A percentile compares a stretch with the other conserved stretches of the same genome.
Conservation (phyloP, 2,113 vertebrate genomes). For the Spea bombifrons region DNA sequence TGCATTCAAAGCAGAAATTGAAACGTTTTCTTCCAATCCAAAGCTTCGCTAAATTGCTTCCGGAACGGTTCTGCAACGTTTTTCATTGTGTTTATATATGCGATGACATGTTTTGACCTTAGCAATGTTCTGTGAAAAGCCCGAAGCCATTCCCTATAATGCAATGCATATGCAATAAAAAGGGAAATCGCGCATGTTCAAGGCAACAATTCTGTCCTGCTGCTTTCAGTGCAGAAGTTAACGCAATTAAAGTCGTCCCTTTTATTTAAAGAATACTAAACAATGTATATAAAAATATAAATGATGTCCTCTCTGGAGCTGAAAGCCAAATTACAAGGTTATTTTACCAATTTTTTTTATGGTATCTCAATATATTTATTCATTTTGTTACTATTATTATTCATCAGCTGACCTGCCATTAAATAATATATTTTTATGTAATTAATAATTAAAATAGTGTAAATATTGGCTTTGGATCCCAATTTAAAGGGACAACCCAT, state of each 20-base stretch:
- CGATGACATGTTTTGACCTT: conserved; percentile 34
- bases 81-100: conserved; percentile 40
- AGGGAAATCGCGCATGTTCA: conserved; percentile 15
- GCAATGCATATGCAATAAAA: conserved; percentile 25
- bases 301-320: no score
- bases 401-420: no score
- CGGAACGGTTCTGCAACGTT: conserved; percentile 26
- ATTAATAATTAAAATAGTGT: no score
- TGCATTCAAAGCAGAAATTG: conserved; percentile 20
- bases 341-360: no score
- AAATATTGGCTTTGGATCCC: no score
- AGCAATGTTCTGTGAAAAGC: conserved; percentile 26
- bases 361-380: no score
- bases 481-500: no score
- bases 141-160: conserved; percentile 14
- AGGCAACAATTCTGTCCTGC: not conserved
- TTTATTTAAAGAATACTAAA: conserved; percentile 8
- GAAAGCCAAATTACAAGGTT: no score
- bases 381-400: no score
- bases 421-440: no score
- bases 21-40: conserved; percentile 28
- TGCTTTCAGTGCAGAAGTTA: not conserved
- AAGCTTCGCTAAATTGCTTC: conserved; percentile 15
- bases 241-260: conserved; percentile 8
- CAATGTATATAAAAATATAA: not conserved